These are phyloP conservation scores for Drosophila lini DNA, from an alignment of 1,140 invertebrate species.

Conservation along the genomic window DNA sequence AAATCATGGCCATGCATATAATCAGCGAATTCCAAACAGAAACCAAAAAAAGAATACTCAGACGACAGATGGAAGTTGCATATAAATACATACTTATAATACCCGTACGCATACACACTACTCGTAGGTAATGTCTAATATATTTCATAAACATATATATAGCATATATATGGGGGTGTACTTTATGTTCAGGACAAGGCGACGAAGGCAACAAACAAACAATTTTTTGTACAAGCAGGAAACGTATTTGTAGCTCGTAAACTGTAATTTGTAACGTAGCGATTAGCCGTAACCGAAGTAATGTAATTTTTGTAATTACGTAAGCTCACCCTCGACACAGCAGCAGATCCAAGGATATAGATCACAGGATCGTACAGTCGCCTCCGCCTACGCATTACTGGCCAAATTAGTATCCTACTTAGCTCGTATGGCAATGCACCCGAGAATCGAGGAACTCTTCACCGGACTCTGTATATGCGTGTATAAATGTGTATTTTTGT, in stretches of 20 bases:
- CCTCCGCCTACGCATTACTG: slow-evolving; percentile 60
- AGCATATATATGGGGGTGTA: slow-evolving; percentile 43
- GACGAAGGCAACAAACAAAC: slow-evolving; percentile 32
- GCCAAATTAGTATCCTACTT: slow-evolving; percentile 76
- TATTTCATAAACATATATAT: slow-evolving; percentile 30
- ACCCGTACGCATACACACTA: slow-evolving; percentile 41
- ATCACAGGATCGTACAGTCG: slow-evolving; percentile 17
- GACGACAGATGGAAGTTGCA: slow-evolving; percentile 66
- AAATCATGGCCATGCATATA: slow-evolving; percentile 81
- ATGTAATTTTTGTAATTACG: slow-evolving; percentile 69
- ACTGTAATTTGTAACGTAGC: slow-evolving; percentile 52
- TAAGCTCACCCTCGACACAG: slow-evolving; percentile 42
- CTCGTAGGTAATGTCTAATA: slow-evolving; percentile 45
- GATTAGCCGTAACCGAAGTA: slow-evolving; percentile 46
- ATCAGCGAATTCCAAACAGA: slow-evolving; percentile 78
- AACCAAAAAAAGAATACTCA: slow-evolving; percentile 72
- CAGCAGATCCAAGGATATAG: slow-evolving; percentile 7
- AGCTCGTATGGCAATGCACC: slow-evolving; percentile 53
- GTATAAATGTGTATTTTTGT: slow-evolving; percentile 77
- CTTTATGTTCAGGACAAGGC: slow-evolving; percentile 48
- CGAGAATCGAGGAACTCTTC: slow-evolving; percentile 34
- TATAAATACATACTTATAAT: slow-evolving; percentile 53
- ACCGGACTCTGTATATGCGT: slow-evolving; percentile 68
- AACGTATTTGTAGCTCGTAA: slow-evolving; percentile 59
- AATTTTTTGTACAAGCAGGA: slow-evolving; percentile 62